Percentiles rank a stretch among this genome's conserved stretches.
These are phyloP conservation scores for Napeogenes inachia DNA, from an alignment of 2,888 invertebrate genomes.

Conservation along the genomic window DNA sequence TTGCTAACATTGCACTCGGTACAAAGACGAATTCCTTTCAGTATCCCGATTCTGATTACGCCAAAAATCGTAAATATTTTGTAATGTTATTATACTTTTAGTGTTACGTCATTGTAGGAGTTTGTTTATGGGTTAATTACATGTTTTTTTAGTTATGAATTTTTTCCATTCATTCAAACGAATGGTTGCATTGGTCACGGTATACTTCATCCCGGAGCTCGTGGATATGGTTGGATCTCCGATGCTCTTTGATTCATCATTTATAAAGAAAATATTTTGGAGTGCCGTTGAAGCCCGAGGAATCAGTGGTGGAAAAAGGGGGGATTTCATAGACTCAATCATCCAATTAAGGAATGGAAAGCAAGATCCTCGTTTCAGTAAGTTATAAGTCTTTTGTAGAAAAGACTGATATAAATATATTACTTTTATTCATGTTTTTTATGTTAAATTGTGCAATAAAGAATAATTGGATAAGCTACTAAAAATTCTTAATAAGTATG, in stretches of 20 bases:
- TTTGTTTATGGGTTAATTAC: neutral
- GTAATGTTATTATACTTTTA: too few relatives aligned
- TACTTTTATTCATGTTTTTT: too few relatives aligned
- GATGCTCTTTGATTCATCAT: slow-evolving; percentile 32
- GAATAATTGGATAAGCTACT: too few relatives aligned
- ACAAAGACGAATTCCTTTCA: slow-evolving; percentile 33
- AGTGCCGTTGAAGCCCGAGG: slow-evolving; percentile 31
- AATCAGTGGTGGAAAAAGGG: slow-evolving; percentile 29
- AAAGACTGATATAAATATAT: too few relatives aligned
- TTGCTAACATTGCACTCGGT: slow-evolving; percentile 36
- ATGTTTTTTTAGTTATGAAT: slow-evolving; percentile 29
- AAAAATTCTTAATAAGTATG: too few relatives aligned
- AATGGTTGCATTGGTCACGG: slow-evolving; percentile 35
- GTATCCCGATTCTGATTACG: slow-evolving; percentile 32
- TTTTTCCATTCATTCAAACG: slow-evolving; percentile 37
- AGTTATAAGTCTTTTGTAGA: slow-evolving; percentile 18
- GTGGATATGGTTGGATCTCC: slow-evolving; percentile 31
- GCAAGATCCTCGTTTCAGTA: slow-evolving; percentile 35
- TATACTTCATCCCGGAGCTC: slow-evolving; percentile 37
- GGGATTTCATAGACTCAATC: slow-evolving; percentile 37
- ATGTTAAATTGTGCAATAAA: too few relatives aligned
- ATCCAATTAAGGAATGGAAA: slow-evolving; percentile 34
- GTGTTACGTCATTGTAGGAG: too few relatives aligned
- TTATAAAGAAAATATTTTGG: slow-evolving; percentile 35
- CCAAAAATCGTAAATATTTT: slow-evolving; percentile 32